Conservation (phyloP, 2,113 vertebrate species). For the Daphoenositta chrysoptera region DNA sequence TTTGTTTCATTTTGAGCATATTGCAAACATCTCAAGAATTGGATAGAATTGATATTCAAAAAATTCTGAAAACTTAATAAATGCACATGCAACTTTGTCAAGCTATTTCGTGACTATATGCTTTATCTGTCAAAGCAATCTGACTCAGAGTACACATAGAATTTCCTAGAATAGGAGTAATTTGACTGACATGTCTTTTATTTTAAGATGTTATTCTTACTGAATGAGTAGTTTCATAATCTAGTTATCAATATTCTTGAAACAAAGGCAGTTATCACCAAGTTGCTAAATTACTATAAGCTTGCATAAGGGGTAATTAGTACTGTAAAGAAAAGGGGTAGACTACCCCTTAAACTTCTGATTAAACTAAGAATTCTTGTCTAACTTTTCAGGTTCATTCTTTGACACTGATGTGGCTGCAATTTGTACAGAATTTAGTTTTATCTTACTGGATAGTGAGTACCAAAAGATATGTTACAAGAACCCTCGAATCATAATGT, state of each 20-base stretch:
- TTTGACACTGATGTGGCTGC: neutral
- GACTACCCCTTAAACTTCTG: neutral
- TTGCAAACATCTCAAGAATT: neutral
- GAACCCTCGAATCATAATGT: neutral
- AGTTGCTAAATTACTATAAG: neutral
- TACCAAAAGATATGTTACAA: neutral
- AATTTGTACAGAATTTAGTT: neutral
- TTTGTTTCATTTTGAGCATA: neutral
- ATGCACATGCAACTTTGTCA: neutral
- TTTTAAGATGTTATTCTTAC: constrained; percentile 34
- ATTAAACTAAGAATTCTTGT: neutral
- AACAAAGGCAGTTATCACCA: neutral
- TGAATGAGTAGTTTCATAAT: constrained; percentile 5
- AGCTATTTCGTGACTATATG: neutral
- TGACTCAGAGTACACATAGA: constrained; percentile 18
- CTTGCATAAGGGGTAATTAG: neutral
- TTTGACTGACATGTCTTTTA: constrained; percentile 31
- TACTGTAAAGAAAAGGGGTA: neutral
- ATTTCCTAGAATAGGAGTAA: constrained; percentile 29
- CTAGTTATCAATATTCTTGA: neutral
- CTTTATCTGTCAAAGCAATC: constrained; percentile 27
- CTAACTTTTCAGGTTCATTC: neutral
- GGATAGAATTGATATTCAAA: neutral
- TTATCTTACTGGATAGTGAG: neutral
- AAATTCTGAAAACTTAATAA: neutral